phyloP scores from a whole-genome alignment of 2,113 vertebrate species.

The Bothrops jararaca region DNA sequence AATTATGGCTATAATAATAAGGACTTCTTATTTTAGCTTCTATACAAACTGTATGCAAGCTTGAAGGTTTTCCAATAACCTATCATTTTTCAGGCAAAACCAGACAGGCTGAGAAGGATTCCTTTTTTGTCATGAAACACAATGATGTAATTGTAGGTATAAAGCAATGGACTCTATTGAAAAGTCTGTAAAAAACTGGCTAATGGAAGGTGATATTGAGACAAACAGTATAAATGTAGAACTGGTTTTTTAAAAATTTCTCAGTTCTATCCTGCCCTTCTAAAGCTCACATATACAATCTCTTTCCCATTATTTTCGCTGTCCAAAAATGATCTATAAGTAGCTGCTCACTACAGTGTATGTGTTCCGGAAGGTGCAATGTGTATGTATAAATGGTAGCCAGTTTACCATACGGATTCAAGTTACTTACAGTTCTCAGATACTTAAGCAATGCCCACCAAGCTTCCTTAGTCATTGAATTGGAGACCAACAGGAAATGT shows the following conservation, averaged over 20 bases:
- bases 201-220: background rate
- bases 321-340: background rate
- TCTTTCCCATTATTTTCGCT: background rate
- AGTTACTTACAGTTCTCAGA: background rate
- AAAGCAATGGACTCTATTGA: background rate
- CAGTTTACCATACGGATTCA: background rate
- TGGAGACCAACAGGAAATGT: background rate
- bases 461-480: background rate
- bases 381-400: background rate
- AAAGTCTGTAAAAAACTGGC: background rate
- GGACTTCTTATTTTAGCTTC: constrained; percentile 55
- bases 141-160: background rate
- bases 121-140: background rate
- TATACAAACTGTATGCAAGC: constrained; percentile 5
- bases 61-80: constrained; percentile 16
- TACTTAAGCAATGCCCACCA: background rate
- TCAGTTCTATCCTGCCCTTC: background rate
- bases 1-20: constrained; percentile 51
- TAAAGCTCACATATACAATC: background rate
- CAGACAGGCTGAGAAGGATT: background rate
- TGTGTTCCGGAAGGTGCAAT: background rate
- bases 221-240: background rate
- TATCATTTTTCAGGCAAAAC: constrained; percentile 25
- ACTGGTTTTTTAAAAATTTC: background rate
- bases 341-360: background rate